phyloP scores from a whole-genome alignment of 2,113 vertebrate species.

The Camelus dromedarius region DNA sequence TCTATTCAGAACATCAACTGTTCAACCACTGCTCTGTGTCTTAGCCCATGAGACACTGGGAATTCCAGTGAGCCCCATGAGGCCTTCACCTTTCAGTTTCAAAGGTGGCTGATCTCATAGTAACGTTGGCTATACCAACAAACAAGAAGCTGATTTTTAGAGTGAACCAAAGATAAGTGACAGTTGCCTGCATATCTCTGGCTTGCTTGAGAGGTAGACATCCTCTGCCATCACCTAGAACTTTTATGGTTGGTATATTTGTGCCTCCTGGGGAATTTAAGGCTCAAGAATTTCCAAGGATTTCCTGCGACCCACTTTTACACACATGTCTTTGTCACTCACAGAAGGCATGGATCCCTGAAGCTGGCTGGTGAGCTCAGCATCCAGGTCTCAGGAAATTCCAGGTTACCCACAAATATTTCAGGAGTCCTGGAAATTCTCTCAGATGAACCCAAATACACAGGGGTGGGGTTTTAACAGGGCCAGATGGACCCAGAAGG shows the following conservation, averaged over 20 bases:
- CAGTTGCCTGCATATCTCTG: not conserved
- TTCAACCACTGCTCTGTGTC: not conserved
- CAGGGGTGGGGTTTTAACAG: constrained; percentile 51
- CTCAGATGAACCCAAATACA: constrained; percentile 71
- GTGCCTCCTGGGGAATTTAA: constrained; percentile 29
- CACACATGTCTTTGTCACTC: constrained; percentile 51
- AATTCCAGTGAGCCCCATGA: not conserved
- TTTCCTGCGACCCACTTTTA: constrained; percentile 32
- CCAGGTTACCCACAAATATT: constrained; percentile 77
- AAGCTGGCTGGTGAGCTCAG: constrained; percentile 52
- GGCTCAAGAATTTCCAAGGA: not conserved
- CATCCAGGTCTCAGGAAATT: constrained; percentile 80
- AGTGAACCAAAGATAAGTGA: not conserved
- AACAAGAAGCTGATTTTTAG: not conserved
- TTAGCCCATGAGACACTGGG: not conserved
- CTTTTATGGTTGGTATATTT: not conserved
- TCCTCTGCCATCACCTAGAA: not conserved
- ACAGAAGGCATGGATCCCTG: constrained; percentile 31
- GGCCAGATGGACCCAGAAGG: constrained; percentile 28
- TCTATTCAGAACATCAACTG: constrained; percentile 26
- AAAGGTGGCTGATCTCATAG: constrained; percentile 15
- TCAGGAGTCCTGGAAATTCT: constrained; percentile 80
- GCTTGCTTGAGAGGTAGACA: not conserved
- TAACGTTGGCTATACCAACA: not conserved
- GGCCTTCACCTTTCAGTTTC: constrained; percentile 15